phyloP scores from a whole-genome alignment of 2,113 vertebrate genomes.

The Cyrtonyx montezumae region DNA sequence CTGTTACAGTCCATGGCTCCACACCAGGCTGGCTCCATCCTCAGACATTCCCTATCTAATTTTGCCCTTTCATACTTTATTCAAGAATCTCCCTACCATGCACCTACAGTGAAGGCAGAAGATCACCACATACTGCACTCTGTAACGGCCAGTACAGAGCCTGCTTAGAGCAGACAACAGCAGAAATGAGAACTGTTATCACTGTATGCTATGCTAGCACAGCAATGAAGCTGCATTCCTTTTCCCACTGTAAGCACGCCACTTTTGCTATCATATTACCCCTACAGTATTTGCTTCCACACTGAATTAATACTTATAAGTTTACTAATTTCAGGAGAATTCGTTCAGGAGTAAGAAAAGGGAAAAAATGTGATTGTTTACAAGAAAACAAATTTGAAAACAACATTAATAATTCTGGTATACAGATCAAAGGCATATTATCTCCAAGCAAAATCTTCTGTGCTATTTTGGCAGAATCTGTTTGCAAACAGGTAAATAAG shows the following conservation, averaged over 20 bases:
- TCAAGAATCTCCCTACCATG: not conserved
- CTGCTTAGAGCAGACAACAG: not conserved
- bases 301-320: not conserved
- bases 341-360: not conserved
- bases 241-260: not conserved
- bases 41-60: not conserved
- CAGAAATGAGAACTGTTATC: not conserved
- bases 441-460: not conserved
- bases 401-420: not conserved
- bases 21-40: rapidly evolving
- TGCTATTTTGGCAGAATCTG: not conserved
- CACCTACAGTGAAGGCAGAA: not conserved
- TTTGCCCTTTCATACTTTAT: not conserved
- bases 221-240: not conserved
- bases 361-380: not conserved
- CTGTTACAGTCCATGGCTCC: rapidly evolving
- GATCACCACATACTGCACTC: not conserved
- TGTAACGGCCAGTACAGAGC: not conserved
- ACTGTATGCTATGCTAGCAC: not conserved
- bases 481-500: not conserved
- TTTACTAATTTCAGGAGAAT: not conserved
- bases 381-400: not conserved
- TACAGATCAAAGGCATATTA: not conserved
- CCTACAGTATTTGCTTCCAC: not conserved
- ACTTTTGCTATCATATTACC: rapidly evolving